These are phyloP conservation scores for Exaiptasia diaphana DNA, from an alignment of 64 coral and sea anemone genomes.

Conservation along the genomic window DNA sequence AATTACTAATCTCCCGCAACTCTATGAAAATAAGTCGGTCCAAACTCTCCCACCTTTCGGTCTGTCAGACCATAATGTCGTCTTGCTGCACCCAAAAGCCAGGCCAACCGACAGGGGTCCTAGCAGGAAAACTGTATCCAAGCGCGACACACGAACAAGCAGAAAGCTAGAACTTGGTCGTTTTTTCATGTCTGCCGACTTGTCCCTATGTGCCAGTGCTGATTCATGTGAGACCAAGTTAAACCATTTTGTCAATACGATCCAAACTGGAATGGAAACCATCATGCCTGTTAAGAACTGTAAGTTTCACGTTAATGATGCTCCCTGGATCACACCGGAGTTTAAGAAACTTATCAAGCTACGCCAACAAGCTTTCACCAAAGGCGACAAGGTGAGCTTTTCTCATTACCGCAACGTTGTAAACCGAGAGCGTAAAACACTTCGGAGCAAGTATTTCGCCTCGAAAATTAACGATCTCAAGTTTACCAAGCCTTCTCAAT, in stretches of 20 bases:
- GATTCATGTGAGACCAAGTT: constrained; percentile 7
- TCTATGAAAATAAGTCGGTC: constrained; percentile 16
- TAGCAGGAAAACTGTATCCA: not conserved
- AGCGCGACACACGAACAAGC: constrained; percentile 24
- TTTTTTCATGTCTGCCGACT: not conserved
- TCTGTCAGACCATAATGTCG: constrained; percentile 27
- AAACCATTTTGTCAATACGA: not conserved
- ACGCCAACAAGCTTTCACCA: not conserved
- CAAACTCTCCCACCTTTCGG: not conserved
- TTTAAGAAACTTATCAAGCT: constrained; percentile 20
- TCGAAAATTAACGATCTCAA: constrained; percentile 24
- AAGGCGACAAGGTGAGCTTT: not conserved
- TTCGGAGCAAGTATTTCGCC: constrained; percentile 26
- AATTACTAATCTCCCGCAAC: constrained; percentile 4
- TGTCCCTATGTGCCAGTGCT: not conserved
- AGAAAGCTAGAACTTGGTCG: constrained; percentile 29
- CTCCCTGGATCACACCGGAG: constrained; percentile 8
- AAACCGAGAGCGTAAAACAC: constrained; percentile 30
- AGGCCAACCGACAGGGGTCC: not conserved
- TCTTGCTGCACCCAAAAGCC: not conserved
- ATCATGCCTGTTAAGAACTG: constrained; percentile 24
- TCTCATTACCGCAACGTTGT: constrained; percentile 17
- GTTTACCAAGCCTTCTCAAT: constrained; percentile 27
- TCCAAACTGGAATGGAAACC: constrained; percentile 15
- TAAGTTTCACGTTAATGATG: not conserved